These are phyloP conservation scores for Stenichneumon culpator DNA, from an alignment of 2,888 invertebrate species.

Conservation along the genomic window DNA sequence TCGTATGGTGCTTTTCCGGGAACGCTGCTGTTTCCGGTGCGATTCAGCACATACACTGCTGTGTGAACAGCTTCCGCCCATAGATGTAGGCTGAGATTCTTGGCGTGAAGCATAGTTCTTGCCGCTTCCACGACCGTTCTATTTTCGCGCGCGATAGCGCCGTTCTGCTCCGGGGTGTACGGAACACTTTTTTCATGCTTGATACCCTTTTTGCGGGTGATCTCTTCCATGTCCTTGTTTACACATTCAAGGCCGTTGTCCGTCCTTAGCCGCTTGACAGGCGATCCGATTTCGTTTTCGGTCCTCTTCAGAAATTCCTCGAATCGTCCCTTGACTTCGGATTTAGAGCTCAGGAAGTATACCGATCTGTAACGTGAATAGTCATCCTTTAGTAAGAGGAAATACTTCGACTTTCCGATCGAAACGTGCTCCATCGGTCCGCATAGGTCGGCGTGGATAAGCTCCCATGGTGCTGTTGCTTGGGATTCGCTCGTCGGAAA, in stretches of 20 bases:
- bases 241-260: constrained; percentile 68
- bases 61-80: constrained; percentile 83
- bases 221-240: constrained; percentile 55
- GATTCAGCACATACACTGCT: constrained; percentile 77
- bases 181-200: constrained; percentile 61
- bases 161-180: constrained; percentile 71
- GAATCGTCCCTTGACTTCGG: constrained; percentile 42
- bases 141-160: constrained; percentile 74
- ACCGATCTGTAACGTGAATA: constrained; percentile 59
- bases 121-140: constrained; percentile 76
- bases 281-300: constrained; percentile 35
- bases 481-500: constrained; percentile 29
- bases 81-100: constrained; percentile 71
- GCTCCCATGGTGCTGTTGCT: constrained; percentile 32
- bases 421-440: constrained; percentile 61
- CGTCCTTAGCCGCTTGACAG: constrained; percentile 57
- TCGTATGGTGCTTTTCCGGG: constrained; percentile 64
- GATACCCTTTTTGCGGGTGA: constrained; percentile 52
- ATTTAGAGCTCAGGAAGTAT: constrained; percentile 55
- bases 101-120: constrained; percentile 63
- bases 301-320: constrained; percentile 39
- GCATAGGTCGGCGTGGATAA: constrained; percentile 65
- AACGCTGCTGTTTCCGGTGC: constrained; percentile 55
- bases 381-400: constrained; percentile 61
- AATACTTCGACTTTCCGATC: constrained; percentile 40